Evolutionary conservation across 1,140 invertebrate species (phyloP), one percentile per base, ranked within the genome.

Genomic region (Magallana gigas): DNA sequence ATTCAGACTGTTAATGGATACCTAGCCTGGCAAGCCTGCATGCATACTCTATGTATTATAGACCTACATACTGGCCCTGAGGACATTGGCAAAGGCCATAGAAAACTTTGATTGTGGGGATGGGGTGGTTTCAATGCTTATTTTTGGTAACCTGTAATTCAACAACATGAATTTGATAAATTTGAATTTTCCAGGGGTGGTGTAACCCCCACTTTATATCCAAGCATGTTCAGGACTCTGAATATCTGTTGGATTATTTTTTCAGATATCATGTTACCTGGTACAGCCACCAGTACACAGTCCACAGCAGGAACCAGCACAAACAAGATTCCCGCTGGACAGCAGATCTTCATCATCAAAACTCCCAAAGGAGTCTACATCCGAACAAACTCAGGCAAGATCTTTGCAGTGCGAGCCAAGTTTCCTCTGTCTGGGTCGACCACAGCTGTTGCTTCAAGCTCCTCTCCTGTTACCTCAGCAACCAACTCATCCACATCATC

Each of bases 301-400:
- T 90, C 94, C 82, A 90, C 97, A 96, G 88, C 80, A 9, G 57
- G 81, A 23, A 29, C 97, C 97, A 91, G 95, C 94, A 81, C 98
- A 98, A 92, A 92, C 76, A 92, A 91, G 62, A 95, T 99, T 18
- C 98, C 98, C 93, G 97, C 98, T 7, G 98, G 98, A 0, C 98
- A 99, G 94, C 96, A 98, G 90, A 98, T 99, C 0, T 97, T 98
- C 96, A 97, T 99, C 4, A 96, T 99, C 1, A 98, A 98, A 93
- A 98, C 98, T 18, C 97, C 98, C 0, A 98, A 98, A 95, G 98
- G 98, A 58, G 98, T 99, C 87, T 99, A 99, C 94, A 98, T 99
- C 96, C 97, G 98, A 90, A 95, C 98, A 36, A 97, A 98, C 93
- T 98, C 98, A 92, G 98, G 98, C n/a, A 98, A 98, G 95, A 98